A percentile compares a stretch with the other conserved stretches of the same genome.
Evolutionary conservation across 2,888 invertebrate genomes (phyloP).

Genomic region (Furcula furcula): DNA sequence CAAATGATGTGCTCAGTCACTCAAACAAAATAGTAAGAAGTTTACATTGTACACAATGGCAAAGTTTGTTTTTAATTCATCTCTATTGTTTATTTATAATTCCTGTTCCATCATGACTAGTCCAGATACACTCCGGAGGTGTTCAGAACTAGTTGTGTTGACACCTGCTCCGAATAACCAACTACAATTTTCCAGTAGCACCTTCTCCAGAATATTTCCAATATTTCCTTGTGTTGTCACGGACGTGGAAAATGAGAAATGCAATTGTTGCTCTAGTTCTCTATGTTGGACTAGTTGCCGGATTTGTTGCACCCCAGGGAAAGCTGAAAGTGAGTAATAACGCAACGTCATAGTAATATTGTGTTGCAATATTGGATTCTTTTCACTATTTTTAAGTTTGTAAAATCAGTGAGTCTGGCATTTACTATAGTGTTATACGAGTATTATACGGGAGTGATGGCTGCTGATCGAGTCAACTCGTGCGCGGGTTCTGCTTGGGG

Average conservation of each 20-base stretch:
- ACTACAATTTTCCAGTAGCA: constrained; percentile 6
- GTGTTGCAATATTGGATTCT: neutral
- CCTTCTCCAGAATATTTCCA: constrained; percentile 7
- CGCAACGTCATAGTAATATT: constrained; percentile 4
- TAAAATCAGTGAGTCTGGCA: no score
- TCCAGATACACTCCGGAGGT: neutral
- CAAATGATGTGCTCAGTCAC: no score
- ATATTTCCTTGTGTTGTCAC: constrained; percentile 15
- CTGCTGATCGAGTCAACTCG: no score
- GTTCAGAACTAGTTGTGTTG: neutral
- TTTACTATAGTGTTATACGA: neutral
- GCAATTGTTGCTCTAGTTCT: constrained; percentile 47
- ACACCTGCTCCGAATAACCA: neutral
- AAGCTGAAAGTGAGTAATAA: constrained; percentile 53
- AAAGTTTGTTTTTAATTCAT: neutral
- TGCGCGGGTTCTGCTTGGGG: no score
- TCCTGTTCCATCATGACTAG: neutral
- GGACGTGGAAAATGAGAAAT: constrained; percentile 48
- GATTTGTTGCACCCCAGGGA: constrained; percentile 47
- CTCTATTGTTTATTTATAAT: constrained; percentile 2
- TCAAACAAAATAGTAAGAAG: neutral
- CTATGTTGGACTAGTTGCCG: constrained; percentile 46
- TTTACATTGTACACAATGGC: neutral
- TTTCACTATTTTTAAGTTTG: no score
- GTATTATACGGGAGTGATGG: no score